Evolutionary conservation across 2,888 invertebrate genomes (phyloP), one percentile per base, ranked within the genome.

Genomic region (Crepidodera aurea): DNA sequence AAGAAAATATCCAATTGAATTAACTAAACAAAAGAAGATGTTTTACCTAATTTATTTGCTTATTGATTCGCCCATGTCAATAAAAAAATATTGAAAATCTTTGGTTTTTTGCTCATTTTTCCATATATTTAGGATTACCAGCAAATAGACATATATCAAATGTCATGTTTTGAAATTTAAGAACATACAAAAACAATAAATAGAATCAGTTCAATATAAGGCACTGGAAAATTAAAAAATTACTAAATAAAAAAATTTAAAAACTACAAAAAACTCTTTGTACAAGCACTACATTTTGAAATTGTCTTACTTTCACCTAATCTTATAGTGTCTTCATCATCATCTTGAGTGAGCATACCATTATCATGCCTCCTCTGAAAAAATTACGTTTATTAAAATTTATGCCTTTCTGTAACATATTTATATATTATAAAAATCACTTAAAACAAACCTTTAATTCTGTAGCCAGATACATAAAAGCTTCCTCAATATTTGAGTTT

Each of bases 401-500:
- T 39, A 12, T 39, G n/a, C n/a, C n/a, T n/a, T n/a, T n/a, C n/a
- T n/a, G n/a, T n/a, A n/a, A n/a, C n/a, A n/a, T n/a, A n/a, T n/a
- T n/a, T n/a, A n/a, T n/a, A n/a, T n/a, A n/a, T n/a, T n/a, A n/a
- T n/a, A n/a, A n/a, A n/a, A n/a, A n/a, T n/a, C n/a, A n/a, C n/a
- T n/a, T n/a, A n/a, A n/a, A 25, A 32, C 48, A 16, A 27, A 89
- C 93, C 87, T 95, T 96, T 64, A 96, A 83, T 83, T 94, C 93
- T 51, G 91, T 90, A 57, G 95, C 95, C 76, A 96, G 83, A 76
- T 89, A 90, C 64, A 91, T 86, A 82, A 96, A 96, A 66, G 93
- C 91, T 72, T 92, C 91, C 79, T 96, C 95, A 70, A 96, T 89
- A 82, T 95, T 94, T 51, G 91, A 91, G 77, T 95, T 95, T 74